Conservation (phyloP, 1,140 invertebrate species). For the Drosophila pectinifera region DNA sequence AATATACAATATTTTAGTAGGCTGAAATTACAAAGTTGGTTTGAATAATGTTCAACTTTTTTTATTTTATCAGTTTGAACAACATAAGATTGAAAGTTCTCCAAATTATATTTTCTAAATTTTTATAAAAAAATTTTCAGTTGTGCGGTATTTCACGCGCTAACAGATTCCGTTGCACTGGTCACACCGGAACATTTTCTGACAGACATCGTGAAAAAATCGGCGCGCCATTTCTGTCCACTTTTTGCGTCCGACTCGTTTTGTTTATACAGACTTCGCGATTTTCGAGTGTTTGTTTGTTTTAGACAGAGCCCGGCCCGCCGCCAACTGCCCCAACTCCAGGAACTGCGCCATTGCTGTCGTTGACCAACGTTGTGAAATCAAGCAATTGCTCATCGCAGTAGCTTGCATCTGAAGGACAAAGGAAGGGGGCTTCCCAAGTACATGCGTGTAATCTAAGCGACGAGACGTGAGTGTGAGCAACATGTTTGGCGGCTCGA, state of each 20-base stretch:
- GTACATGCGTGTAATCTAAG: constrained; percentile 16
- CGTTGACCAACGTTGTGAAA: constrained; percentile 31
- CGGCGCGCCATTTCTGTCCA: constrained; percentile 44
- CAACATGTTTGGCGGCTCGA: constrained; percentile 82
- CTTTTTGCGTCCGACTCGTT: constrained; percentile 34
- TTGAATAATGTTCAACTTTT: no score
- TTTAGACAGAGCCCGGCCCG: constrained; percentile 1
- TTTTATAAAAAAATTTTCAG: not conserved
- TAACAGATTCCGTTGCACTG: not conserved
- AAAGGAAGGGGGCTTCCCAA: constrained; percentile 14
- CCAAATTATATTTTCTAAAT: no score
- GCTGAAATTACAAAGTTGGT: no score
- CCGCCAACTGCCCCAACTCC: constrained; percentile 2
- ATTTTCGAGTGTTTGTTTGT: constrained; percentile 23
- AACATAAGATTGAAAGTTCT: no score
- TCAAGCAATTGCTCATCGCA: constrained; percentile 23
- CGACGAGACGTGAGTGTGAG: constrained; percentile 9
- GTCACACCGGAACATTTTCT: constrained; percentile 14
- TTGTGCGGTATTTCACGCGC: not conserved
- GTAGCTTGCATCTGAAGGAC: constrained; percentile 9
- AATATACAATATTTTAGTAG: not conserved
- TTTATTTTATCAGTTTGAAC: no score
- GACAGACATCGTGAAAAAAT: constrained; percentile 45
- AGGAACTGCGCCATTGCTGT: not conserved
- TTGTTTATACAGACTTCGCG: constrained; percentile 22